Base-by-base conservation (phyloP, 1,140 invertebrate genomes). In the Calephelis virginiensis region DNA sequence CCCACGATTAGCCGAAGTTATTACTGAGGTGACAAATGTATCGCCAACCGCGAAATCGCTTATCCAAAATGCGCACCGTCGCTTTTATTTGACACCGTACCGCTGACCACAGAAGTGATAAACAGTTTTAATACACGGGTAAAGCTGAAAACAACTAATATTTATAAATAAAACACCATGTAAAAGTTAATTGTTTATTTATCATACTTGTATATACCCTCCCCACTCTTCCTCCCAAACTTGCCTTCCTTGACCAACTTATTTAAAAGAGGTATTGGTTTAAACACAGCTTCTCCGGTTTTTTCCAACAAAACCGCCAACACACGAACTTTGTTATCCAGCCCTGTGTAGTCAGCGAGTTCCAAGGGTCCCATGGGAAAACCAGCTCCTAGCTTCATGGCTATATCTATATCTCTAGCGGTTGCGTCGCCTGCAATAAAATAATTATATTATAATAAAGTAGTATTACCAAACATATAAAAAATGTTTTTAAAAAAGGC, bases 301-400 rank as follows among this genome's bases (percentile, higher is more conserved):
- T 94, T 94, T 70, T 95, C 88, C 64, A 93, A 87, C 96, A 96
- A 96, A 60, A 95, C 92, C 9, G 91, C 84, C 17, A 95, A 68
- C 66, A 95, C 93, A 64, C 85, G 43, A 5, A 46, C 61, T 17
- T 92, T 93, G 9, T 94, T 95, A 79, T 97, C 97, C 37, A 96
- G 91, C 9, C 97, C 96, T 46, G 96, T 94, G 89, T 96, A 97
- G 92, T 97, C 96, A 12, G 93, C 86, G 17, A 97, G 84, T 91
- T 97, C 95, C 78, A 97, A 93, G 6, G 96, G 96, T 40, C 96
- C 97, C 96, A 97, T 97, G 10, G 96, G 96, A 89, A 97, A 95
- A 0, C 96, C 95, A 65, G 96, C 95, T 14, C 96, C 96, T 13
- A 97, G 86, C 86, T 97, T 97, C 96, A 97, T 97, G 1, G 96